Evolutionary conservation across 1,140 invertebrate species (phyloP), one percentile per base, ranked within the genome.

Genomic region (Phocides pigmalion): DNA sequence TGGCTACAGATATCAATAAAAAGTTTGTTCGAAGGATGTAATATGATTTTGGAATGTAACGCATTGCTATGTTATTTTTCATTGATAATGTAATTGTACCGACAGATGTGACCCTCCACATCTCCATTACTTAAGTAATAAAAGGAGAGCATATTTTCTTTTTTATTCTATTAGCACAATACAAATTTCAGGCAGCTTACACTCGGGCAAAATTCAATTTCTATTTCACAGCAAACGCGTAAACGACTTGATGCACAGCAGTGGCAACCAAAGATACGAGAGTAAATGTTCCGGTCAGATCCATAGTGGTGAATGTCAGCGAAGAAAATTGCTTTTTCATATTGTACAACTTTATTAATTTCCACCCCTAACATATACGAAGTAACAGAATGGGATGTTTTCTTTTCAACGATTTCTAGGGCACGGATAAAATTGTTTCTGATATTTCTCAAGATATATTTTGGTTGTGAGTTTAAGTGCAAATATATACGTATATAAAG

Each of bases 141-240:
- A 32, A 4, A 32, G n/a, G 9, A 32, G n/a, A 32, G n/a, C 28
- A 1, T 28, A 3, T 32, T 11, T 11, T 32, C 0, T n/a, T 32
- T 32, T 32, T 32, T 11, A 11, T 32, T 32, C 51, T 49, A 49
- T 53, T 58, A 64, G 39, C 39, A 62, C 59, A 61, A 42, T 32
- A 32, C 28, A 63, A 41, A 17, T 16, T 25, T 32, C 51, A 47
- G 46, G 22, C 66, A 42, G 53, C 49, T 68, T 64, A 59, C 39
- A 64, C 49, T 64, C 54, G 61, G 53, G 44, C 35, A 59, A 64
- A 68, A 68, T 68, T 68, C 15, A 63, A 64, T 64, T 64, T 51
- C 25, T 66, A 59, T 14, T 59, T 20, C 41, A 37, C 12, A 66
- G 44, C 20, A 47, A 59, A 9, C 41, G 15, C 14, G 41, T 42